These are phyloP conservation scores for Cyphomyrmex costatus DNA, from an alignment of 1,140 invertebrate genomes.

Conservation along the genomic window DNA sequence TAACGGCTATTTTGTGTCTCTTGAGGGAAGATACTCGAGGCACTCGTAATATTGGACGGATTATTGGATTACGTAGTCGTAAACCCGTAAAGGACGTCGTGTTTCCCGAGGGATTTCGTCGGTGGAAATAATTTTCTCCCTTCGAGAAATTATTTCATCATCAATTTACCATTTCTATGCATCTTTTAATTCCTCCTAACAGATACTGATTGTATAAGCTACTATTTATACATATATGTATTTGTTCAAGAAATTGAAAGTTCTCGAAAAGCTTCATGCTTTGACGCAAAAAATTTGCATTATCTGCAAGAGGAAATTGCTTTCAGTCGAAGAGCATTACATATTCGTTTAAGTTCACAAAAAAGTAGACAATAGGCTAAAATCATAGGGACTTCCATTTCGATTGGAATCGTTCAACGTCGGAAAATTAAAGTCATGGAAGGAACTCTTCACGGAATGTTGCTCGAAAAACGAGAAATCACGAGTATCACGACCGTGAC, in stretches of 20 bases:
- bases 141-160: conserved; percentile 32
- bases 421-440: conserved; percentile 19
- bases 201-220: neutral
- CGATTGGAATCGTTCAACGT: conserved; percentile 36
- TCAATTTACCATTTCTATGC: conserved; percentile 2
- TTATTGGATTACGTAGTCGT: conserved; percentile 57
- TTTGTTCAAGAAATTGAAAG: neutral
- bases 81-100: conserved; percentile 46
- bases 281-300: conserved; percentile 31
- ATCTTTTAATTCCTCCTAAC: neutral
- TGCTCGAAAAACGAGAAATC: conserved; percentile 30
- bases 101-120: conserved; percentile 9
- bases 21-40: conserved; percentile 43
- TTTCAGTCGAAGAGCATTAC: conserved; percentile 31
- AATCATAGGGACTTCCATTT: conserved; percentile 21
- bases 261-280: neutral
- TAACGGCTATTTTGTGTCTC: conserved; percentile 62
- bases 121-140: conserved; percentile 29
- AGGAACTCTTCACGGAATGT: conserved; percentile 25
- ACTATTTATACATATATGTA: too few species aligned
- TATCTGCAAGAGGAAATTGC: conserved; percentile 4
- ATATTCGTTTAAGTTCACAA: conserved; percentile 44
- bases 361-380: conserved; percentile 54
- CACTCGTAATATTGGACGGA: conserved; percentile 53
- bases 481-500: neutral